Percentiles rank a stretch among this genome's conserved stretches.
phyloP scores from a whole-genome alignment of 2,888 invertebrate species.

The Prenolepis imparis region DNA sequence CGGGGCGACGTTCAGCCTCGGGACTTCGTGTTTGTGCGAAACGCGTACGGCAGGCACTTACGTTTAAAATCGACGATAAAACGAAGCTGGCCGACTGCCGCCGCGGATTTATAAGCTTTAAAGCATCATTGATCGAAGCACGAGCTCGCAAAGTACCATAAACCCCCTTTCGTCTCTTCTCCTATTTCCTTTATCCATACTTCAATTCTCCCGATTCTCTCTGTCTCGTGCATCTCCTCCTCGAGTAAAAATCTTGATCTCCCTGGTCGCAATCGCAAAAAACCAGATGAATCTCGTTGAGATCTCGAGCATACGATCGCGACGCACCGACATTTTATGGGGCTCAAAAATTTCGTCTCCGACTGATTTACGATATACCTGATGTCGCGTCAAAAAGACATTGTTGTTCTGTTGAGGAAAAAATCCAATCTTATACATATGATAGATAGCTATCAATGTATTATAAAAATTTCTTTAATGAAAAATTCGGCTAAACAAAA shows the following conservation, averaged over 20 bases:
- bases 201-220: conserved; percentile 15
- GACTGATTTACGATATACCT: conserved; percentile 1
- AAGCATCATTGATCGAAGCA: conserved; percentile 63
- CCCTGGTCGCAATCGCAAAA: conserved; percentile 29
- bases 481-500: background rate
- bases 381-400: conserved; percentile 10
- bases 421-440: background rate
- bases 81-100: conserved; percentile 46
- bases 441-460: background rate
- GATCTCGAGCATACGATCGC: conserved; percentile 37
- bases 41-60: conserved; percentile 34
- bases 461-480: background rate
- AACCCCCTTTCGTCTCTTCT: conserved; percentile 35
- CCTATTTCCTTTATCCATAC: background rate
- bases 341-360: conserved; percentile 21
- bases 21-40: conserved; percentile 24
- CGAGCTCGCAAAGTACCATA: conserved; percentile 56
- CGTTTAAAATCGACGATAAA: conserved; percentile 64
- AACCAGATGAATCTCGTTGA: conserved; percentile 42
- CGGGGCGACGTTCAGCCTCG: background rate
- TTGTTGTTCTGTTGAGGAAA: conserved; percentile 30
- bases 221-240: conserved; percentile 21
- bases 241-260: conserved; percentile 55
- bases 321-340: conserved; percentile 44
- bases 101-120: conserved; percentile 64